These are phyloP conservation scores for Phrynocephalus guinanensis DNA, from an alignment of 2,797 vertebrate species.

Conservation along the genomic window DNA sequence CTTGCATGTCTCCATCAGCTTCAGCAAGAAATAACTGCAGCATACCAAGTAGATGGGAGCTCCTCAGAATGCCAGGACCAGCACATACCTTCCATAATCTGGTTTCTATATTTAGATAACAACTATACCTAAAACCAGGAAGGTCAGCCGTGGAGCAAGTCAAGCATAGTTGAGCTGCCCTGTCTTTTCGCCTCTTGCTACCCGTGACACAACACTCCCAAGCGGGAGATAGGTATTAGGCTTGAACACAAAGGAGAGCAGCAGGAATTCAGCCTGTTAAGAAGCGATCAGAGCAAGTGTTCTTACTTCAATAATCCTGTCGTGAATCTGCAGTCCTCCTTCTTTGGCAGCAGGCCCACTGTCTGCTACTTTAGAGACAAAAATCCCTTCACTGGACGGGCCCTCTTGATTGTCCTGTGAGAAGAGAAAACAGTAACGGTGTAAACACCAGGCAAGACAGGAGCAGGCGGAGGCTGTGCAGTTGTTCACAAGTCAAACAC, in stretches of 20 bases:
- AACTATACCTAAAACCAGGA: conserved; percentile 68
- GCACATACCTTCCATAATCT: conserved; percentile 73
- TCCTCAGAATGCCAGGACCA: conserved; percentile 64
- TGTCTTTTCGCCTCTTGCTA: conserved; percentile 54
- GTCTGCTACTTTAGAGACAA: conserved; percentile 95
- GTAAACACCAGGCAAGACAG: conserved; percentile 31
- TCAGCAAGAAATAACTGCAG: conserved; percentile 58
- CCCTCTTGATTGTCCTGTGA: conserved; percentile 90
- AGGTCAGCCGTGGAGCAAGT: conserved; percentile 66
- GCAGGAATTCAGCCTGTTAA: conserved; percentile 29
- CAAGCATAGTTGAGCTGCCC: conserved; percentile 54
- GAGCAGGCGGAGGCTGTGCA: conserved; percentile 7
- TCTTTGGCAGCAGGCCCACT: conserved; percentile 93
- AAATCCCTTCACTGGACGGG: conserved; percentile 93
- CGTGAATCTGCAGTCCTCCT: conserved; percentile 93
- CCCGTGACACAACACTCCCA: conserved; percentile 40
- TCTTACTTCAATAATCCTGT: conserved; percentile 96
- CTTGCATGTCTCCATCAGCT: conserved; percentile 58
- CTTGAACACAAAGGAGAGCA: conserved; percentile 6
- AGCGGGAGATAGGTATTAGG: conserved; percentile 19
- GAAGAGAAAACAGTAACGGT: conserved; percentile 46
- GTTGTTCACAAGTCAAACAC: background rate
- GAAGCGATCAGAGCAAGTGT: conserved; percentile 36
- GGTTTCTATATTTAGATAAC: conserved; percentile 75
- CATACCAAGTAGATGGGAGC: conserved; percentile 67